Conservation (phyloP, 2,888 invertebrate species). For the Aromia moschata region DNA sequence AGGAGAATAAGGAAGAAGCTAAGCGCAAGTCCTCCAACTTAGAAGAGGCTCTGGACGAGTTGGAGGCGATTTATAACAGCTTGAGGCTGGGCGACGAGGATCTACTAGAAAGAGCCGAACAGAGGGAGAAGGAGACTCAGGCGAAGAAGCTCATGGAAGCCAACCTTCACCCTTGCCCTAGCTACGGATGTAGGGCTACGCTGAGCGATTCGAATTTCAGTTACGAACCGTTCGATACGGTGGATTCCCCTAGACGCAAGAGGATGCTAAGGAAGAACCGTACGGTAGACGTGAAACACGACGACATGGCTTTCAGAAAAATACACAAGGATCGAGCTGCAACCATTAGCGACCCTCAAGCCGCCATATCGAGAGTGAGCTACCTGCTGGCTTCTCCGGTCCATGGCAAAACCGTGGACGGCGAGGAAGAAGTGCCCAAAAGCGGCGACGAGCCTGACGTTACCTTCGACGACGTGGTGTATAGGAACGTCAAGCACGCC, state of each 20-base stretch:
- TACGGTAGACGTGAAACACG: conserved; percentile 73
- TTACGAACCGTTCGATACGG: conserved; percentile 58
- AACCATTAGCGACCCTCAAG: conserved; percentile 64
- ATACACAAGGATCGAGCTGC: conserved; percentile 70
- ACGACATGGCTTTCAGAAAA: conserved; percentile 84
- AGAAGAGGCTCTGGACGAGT: conserved; percentile 87
- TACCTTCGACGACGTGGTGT: conserved; percentile 85
- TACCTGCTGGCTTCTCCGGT: conserved; percentile 78
- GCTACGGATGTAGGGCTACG: conserved; percentile 53
- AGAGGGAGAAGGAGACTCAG: conserved; percentile 68
- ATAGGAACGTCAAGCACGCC: conserved; percentile 80
- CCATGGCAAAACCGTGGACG: conserved; percentile 66
- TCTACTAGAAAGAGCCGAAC: conserved; percentile 80
- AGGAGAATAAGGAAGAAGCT: conserved; percentile 43
- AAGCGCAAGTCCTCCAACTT: conserved; percentile 79
- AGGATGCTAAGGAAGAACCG: conserved; percentile 58
- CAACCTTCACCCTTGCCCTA: conserved; percentile 46
- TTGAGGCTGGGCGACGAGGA: conserved; percentile 86
- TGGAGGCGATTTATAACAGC: conserved; percentile 92
- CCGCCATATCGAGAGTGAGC: conserved; percentile 67
- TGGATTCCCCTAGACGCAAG: conserved; percentile 55
- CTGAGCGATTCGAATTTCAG: conserved; percentile 61
- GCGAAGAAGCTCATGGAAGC: conserved; percentile 50
- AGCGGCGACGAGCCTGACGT: conserved; percentile 76
- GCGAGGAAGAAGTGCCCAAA: conserved; percentile 45